Conservation (phyloP, 2,113 vertebrate genomes). For the Cheirogaleus medius region DNA sequence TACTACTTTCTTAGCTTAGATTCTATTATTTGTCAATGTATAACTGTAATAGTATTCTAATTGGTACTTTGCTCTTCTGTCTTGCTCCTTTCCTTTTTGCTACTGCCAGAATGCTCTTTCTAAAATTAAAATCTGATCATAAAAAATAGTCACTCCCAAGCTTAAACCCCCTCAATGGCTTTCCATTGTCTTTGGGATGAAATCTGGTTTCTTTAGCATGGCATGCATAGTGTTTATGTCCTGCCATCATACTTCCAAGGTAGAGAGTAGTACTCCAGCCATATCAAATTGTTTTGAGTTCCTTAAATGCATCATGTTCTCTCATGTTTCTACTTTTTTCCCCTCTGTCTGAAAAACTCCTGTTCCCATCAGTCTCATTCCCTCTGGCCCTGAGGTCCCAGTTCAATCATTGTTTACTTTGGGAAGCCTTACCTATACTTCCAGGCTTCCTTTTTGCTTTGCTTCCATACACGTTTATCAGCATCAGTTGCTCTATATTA, state of each 20-base stretch:
- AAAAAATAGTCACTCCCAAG: neutral
- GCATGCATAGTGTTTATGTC: neutral
- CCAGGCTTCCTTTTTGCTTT: neutral
- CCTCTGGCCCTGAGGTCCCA: neutral
- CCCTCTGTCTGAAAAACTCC: neutral
- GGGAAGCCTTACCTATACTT: neutral
- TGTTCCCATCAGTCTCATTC: conserved; percentile 1
- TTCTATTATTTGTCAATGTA: neutral
- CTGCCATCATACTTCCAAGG: neutral
- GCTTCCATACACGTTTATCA: neutral
- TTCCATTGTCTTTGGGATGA: conserved; percentile 24
- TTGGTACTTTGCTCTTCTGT: neutral
- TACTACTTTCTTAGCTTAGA: neutral
- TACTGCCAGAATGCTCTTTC: neutral
- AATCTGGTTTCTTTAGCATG: neutral
- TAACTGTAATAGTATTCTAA: neutral
- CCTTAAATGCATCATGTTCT: neutral
- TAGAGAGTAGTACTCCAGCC: neutral
- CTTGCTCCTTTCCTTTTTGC: neutral
- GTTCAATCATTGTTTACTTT: neutral
- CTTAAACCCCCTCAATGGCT: neutral
- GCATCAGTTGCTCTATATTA: neutral
- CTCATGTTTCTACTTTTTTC: neutral
- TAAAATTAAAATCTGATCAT: conserved; percentile 10
- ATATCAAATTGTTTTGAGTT: conserved; percentile 27